phyloP scores from a whole-genome alignment of 2,888 invertebrate species.

The Quadroppia sp. region DNA sequence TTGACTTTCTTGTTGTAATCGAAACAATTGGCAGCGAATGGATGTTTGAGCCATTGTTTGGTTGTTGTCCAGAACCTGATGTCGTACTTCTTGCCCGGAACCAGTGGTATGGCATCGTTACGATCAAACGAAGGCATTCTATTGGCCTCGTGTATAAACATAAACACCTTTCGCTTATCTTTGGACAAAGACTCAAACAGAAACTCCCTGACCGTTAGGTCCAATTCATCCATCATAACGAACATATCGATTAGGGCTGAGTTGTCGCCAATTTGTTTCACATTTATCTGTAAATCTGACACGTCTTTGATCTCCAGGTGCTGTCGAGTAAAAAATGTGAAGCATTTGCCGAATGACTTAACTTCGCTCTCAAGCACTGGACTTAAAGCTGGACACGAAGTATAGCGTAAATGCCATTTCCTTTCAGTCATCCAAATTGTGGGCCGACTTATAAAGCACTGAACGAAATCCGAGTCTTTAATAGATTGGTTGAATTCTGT shows the following conservation, averaged over 20 bases:
- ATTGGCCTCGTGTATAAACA: neutral
- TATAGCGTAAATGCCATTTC: neutral
- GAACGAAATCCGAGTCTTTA: neutral
- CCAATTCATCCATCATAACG: neutral
- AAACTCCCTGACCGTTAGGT: neutral
- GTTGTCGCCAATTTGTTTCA: neutral
- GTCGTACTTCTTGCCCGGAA: neutral
- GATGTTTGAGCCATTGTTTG: neutral
- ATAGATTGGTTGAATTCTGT: neutral
- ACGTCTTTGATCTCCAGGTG: neutral
- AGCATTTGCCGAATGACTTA: neutral
- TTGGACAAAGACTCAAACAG: neutral
- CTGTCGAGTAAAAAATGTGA: slow-evolving; percentile 22
- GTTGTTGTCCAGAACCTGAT: neutral
- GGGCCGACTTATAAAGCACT: neutral
- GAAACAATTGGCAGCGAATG: neutral
- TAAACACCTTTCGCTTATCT: neutral
- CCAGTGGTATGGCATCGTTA: neutral
- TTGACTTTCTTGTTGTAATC: neutral
- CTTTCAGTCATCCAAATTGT: neutral
- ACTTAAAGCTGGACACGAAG: neutral
- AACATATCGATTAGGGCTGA: neutral
- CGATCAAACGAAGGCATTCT: neutral
- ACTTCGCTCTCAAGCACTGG: neutral
- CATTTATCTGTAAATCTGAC: neutral